Base-by-base conservation (phyloP, 1,140 invertebrate species). In the Popillia japonica region DNA sequence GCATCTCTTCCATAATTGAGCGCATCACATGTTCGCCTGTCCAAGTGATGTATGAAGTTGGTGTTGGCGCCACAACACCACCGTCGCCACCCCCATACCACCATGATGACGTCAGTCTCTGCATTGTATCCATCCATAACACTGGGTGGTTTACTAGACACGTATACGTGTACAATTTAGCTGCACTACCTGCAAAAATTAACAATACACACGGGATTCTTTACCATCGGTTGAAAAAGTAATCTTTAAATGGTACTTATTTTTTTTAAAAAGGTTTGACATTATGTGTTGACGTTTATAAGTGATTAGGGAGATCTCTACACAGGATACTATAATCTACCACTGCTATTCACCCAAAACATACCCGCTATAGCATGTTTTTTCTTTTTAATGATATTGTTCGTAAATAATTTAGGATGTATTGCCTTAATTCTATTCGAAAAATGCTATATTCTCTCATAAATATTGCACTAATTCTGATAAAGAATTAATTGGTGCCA, bases 11-110 rank as follows among this genome's bases (percentile, higher is more conserved):
- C n/a, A 76, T 76, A 76, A 76, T 76, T 76, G 75, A 76, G 40
- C 61, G 61, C 75, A 76, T 76, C 75, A 76, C 75, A 76, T 76
- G 75, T 76, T 76, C 75, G 59, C 75, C 75, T 76, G 75, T 76
- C 75, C 44, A 22, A 59, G 75, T 76, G 75, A 76, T 76, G 75
- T 76, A 76, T 76, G 75, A 44, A 34, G 23, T n/a, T 17, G 34
- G 48, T 20, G 75, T 59, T 76, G 75, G 75, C 75, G 75, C 75
- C 75, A 76, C 75, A 40, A 76, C 75, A 68, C 75, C 75, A 61
- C 22, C 59, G 75, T 61, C 75, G 48, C 59, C 23, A 76, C 40
- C 75, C 48, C 6, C 75, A 61, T 59, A 40, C 48, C 61, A 40
- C 48, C 61, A 68, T 22, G 61, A 34, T 68, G 61, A 68, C 61